Conservation (phyloP, 2,797 vertebrate genomes). For the Steatocranus sp. region DNA sequence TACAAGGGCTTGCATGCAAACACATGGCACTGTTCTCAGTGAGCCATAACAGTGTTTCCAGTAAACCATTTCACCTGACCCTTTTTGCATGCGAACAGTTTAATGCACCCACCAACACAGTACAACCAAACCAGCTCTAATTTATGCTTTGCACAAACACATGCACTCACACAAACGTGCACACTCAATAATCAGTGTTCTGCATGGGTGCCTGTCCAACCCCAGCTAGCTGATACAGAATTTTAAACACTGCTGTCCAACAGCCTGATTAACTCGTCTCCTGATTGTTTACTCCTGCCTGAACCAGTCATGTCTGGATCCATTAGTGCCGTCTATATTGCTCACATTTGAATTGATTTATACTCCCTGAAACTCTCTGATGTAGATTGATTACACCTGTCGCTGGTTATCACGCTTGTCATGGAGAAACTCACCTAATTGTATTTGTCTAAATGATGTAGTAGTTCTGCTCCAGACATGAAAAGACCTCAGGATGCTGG, state of each 20-base stretch:
- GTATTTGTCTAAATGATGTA: constrained; percentile 69
- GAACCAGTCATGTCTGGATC: constrained; percentile 51
- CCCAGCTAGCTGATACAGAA: constrained; percentile 52
- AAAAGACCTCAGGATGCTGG: constrained; percentile 33
- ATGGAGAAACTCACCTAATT: constrained; percentile 55
- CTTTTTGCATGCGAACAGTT: constrained; percentile 33
- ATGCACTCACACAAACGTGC: not conserved
- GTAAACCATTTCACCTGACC: constrained; percentile 61
- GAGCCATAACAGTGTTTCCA: constrained; percentile 47
- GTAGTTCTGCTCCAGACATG: constrained; percentile 54
- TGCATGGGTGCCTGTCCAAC: constrained; percentile 50
- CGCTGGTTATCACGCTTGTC: constrained; percentile 59
- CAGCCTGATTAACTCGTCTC: constrained; percentile 62
- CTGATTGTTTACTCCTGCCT: constrained; percentile 67
- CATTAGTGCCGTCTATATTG: constrained; percentile 52
- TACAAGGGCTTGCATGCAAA: constrained; percentile 18
- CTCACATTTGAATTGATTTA: constrained; percentile 63
- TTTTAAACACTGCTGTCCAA: constrained; percentile 60
- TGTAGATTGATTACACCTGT: constrained; percentile 63
- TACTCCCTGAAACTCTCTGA: constrained; percentile 56
- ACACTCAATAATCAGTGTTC: constrained; percentile 61
- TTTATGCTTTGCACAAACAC: constrained; percentile 9
- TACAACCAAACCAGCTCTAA: not conserved
- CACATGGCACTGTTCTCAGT: constrained; percentile 51
- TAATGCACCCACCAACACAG: constrained; percentile 29